Base-by-base conservation (phyloP, 2,797 vertebrate genomes). In the Periophthalmus magnuspinnatus region DNA sequence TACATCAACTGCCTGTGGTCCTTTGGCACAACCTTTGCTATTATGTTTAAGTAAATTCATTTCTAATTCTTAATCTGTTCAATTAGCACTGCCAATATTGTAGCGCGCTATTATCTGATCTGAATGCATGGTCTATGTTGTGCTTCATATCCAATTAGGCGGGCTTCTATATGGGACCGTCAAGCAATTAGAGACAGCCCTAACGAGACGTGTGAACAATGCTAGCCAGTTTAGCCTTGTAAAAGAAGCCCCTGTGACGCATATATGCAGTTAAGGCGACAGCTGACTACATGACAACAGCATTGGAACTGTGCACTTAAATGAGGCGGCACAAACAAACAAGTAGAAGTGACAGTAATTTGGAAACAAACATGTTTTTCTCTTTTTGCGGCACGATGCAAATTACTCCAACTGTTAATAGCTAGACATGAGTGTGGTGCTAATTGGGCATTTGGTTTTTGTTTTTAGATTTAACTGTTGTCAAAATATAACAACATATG, bases 351-450 rank as follows among this genome's bases (percentile, higher is more conserved):
- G 65, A 67, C 6, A 68, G 45, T 67, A 70, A 70, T 48, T 58
- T 82, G 22, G 67, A 33, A 59, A 70, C 59, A 75, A 74, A 72
- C 58, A 65, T 70, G 72, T 36, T 54, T 47, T 7, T 75, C 28
- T 65, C 8, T 65, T 69, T 64, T 65, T 54, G 32, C 45, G 59
- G 65, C 52, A 79, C 72, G 78, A 77, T 77, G 50, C 56, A 84
- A 83, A 80, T 87, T 83, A 79, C 73, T 57, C 79, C 79, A 81
- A 74, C 67, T 82, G 80, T 81, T 89, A 89, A 91, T 79, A 83
- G 80, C 85, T 78, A 54, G 80, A 84, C 84, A 84, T 86, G 71
- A 81, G 59, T 76, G 81, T 14, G 59, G 48, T 74, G 81, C 72
- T 90, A 90, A 90, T 90, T 88, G 83, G 82, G 75, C 76, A 71